Conservation (phyloP, 2,113 vertebrate species). For the Hoplias malabaricus region DNA sequence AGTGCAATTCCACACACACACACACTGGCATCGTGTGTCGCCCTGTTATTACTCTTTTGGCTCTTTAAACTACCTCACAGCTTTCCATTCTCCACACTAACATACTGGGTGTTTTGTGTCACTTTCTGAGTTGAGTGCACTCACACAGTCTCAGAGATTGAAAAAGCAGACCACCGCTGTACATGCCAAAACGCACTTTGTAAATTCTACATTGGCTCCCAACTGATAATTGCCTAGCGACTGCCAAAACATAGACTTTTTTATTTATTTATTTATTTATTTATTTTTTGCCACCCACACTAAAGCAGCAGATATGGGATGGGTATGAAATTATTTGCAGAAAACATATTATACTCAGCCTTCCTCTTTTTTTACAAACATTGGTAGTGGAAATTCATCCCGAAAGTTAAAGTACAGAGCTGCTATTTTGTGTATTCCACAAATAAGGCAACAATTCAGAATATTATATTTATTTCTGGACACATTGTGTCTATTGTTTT, state of each 20-base stretch:
- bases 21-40: conserved; percentile 4
- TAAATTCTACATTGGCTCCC: conserved; percentile 28
- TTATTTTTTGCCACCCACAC: conserved; percentile 33
- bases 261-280: too few relatives aligned
- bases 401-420: not conserved
- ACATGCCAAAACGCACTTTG: conserved; percentile 17
- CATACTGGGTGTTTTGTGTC: conserved; percentile 10
- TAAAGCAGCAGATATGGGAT: not conserved
- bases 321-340: not conserved
- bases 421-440: not conserved
- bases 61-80: conserved; percentile 13
- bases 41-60: not conserved
- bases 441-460: not conserved
- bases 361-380: not conserved
- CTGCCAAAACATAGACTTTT: conserved; percentile 30
- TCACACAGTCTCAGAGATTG: conserved; percentile 9
- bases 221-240: conserved; percentile 24
- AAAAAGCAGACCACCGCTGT: conserved; percentile 14
- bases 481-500: not conserved
- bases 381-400: not conserved
- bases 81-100: conserved; percentile 3
- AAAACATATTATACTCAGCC: not conserved
- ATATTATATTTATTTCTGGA: not conserved
- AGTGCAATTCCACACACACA: conserved; percentile 10
- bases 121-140: not conserved